Conservation (phyloP, 30 jellyfish, hydroid and myxozoan species). For the Hydractinia symbiolongicarpus region DNA sequence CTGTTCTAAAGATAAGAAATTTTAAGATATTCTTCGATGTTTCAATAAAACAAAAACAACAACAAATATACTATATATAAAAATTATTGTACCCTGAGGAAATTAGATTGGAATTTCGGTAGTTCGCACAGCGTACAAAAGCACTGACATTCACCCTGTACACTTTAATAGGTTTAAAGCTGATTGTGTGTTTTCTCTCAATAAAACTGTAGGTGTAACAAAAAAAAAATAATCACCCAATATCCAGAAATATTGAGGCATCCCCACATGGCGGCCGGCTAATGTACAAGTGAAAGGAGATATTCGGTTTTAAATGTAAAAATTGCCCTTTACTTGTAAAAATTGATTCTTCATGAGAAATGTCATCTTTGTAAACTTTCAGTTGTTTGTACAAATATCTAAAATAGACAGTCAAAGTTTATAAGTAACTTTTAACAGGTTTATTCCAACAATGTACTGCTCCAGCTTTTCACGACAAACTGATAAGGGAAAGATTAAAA, state of each 20-base stretch:
- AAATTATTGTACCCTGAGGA: background rate
- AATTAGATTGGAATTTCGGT: too few species aligned
- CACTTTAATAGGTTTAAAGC: too few species aligned
- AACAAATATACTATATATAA: slow-evolving; percentile 25
- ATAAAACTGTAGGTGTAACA: slow-evolving; percentile 33
- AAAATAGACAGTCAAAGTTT: background rate
- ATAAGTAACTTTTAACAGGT: too few species aligned
- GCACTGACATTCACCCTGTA: too few species aligned
- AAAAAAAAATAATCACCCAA: slow-evolving; percentile 17
- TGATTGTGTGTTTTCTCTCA: too few species aligned
- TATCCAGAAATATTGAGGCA: slow-evolving; percentile 27
- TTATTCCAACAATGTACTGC: too few species aligned
- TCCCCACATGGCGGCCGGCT: slow-evolving; percentile 98
- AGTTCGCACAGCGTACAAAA: too few species aligned
- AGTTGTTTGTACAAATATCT: slow-evolving; percentile 11
- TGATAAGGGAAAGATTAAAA: too few species aligned
- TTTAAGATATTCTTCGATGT: slow-evolving; percentile 57
- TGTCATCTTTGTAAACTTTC: background rate
- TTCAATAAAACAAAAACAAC: slow-evolving; percentile 46
- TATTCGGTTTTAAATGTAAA: slow-evolving; percentile 24
- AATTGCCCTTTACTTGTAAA: background rate
- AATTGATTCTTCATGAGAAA: background rate
- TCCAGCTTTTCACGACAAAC: too few species aligned
- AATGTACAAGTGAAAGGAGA: slow-evolving; percentile 83
- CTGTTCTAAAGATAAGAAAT: slow-evolving; percentile 10